These are phyloP conservation scores for Pogonomyrmex californicus DNA, from an alignment of 1,140 invertebrate genomes.

Conservation along the genomic window DNA sequence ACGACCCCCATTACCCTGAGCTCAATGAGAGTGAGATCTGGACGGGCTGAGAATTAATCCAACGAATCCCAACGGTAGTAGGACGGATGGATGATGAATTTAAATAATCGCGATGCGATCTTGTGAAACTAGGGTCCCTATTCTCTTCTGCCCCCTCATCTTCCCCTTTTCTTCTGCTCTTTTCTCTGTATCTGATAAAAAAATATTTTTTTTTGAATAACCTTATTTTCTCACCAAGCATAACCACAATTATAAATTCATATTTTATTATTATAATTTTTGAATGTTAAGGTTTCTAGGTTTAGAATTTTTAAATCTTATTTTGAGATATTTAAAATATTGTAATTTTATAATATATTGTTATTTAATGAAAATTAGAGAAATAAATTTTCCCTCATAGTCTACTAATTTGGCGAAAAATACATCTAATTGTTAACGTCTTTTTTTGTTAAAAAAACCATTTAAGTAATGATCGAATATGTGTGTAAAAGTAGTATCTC, in stretches of 20 bases:
- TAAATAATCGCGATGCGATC: constrained; percentile 62
- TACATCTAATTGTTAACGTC: background rate
- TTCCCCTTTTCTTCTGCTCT: background rate
- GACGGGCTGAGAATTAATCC: constrained; percentile 70
- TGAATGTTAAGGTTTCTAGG: background rate
- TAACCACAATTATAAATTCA: background rate
- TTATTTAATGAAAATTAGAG: constrained; percentile 2
- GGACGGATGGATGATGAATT: constrained; percentile 59
- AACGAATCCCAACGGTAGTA: constrained; percentile 48
- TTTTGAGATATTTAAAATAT: too few species aligned
- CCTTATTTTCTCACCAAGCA: background rate
- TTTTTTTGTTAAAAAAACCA: background rate
- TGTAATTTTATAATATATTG: too few species aligned
- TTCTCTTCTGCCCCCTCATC: background rate
- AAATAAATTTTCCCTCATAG: background rate
- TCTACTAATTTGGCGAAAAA: background rate
- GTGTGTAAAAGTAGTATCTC: constrained; percentile 31
- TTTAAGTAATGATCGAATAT: constrained; percentile 11
- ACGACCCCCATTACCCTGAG: constrained; percentile 74
- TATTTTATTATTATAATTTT: constrained; percentile 5
- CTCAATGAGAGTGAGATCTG: constrained; percentile 67
- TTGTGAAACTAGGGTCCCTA: constrained; percentile 45
- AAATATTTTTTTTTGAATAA: constrained; percentile 1
- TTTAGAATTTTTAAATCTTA: background rate
- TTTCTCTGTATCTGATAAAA: background rate